phyloP scores from a whole-genome alignment of 2,888 invertebrate species.

The Folsomia manolachei region DNA sequence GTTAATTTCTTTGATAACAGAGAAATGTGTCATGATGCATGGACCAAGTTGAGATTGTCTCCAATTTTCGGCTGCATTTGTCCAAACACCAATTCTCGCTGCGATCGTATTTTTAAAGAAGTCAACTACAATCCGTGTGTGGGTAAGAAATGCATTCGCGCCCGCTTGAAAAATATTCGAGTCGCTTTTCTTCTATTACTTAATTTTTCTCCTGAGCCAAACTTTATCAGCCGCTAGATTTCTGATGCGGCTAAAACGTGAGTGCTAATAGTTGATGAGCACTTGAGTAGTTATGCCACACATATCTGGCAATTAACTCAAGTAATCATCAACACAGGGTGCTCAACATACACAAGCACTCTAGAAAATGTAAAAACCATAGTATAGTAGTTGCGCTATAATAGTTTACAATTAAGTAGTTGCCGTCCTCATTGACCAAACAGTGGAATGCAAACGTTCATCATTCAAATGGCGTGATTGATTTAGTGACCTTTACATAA shows the following conservation, averaged over 20 bases:
- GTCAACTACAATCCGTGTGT: conserved; percentile 92
- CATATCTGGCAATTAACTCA: too few species aligned
- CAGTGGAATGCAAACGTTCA: neutral
- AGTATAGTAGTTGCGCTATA: neutral
- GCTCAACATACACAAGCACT: too few species aligned
- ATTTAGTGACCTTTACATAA: conserved; percentile 15
- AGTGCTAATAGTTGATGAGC: neutral
- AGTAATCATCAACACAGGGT: neutral
- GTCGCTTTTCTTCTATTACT: too few species aligned
- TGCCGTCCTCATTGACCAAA: neutral
- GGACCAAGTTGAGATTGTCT: conserved; percentile 79
- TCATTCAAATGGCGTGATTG: conserved; percentile 9
- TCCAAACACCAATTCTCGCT: conserved; percentile 80
- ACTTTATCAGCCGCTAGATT: neutral
- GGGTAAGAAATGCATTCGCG: too few species aligned
- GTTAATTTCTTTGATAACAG: conserved; percentile 62
- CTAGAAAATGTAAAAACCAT: neutral
- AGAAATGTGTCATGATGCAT: conserved; percentile 79
- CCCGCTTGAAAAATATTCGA: too few species aligned
- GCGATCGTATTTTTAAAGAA: conserved; percentile 81
- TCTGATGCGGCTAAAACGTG: neutral
- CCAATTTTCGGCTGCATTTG: conserved; percentile 92
- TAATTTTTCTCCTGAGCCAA: too few species aligned
- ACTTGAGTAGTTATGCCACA: too few species aligned
- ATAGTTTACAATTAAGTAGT: neutral